Percentiles rank a stretch among this genome's conserved stretches.
These are phyloP conservation scores for Caenorhabditis japonica DNA, from an alignment of 2,888 invertebrate species.

Conservation along the genomic window DNA sequence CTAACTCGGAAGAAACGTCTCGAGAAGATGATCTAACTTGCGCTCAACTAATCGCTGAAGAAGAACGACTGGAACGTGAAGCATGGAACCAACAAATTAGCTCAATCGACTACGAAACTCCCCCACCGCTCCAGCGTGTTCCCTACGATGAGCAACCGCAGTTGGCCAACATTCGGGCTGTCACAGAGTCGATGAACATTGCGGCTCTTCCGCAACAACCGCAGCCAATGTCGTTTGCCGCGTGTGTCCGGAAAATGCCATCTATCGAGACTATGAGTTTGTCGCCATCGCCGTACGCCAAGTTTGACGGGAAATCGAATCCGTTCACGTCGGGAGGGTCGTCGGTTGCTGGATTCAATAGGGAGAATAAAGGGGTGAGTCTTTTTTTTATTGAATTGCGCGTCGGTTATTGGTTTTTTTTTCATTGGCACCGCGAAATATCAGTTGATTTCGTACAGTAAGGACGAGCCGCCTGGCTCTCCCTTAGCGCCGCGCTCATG, in stretches of 20 bases:
- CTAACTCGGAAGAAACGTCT: neutral
- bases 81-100: neutral
- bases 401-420: too few relatives aligned
- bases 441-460: too few relatives aligned
- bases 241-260: conserved; percentile 38
- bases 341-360: conserved; percentile 10
- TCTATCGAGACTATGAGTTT: conserved; percentile 32
- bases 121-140: conserved; percentile 34
- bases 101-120: conserved; percentile 10
- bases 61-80: conserved; percentile 4
- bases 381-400: too few relatives aligned
- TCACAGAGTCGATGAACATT: conserved; percentile 40
- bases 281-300: conserved; percentile 24
- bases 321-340: conserved; percentile 16
- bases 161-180: conserved; percentile 29
- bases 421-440: too few relatives aligned
- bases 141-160: conserved; percentile 4
- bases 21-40: neutral
- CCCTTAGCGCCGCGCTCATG: too few relatives aligned
- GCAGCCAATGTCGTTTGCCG: conserved; percentile 41
- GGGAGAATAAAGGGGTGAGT: conserved; percentile 25
- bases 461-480: too few relatives aligned
- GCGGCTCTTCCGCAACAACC: conserved; percentile 13
- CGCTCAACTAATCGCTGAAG: conserved; percentile 6
- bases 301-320: conserved; percentile 30